These are phyloP conservation scores for Eupeodes luniger DNA, from an alignment of 2,888 invertebrate species.

Conservation along the genomic window DNA sequence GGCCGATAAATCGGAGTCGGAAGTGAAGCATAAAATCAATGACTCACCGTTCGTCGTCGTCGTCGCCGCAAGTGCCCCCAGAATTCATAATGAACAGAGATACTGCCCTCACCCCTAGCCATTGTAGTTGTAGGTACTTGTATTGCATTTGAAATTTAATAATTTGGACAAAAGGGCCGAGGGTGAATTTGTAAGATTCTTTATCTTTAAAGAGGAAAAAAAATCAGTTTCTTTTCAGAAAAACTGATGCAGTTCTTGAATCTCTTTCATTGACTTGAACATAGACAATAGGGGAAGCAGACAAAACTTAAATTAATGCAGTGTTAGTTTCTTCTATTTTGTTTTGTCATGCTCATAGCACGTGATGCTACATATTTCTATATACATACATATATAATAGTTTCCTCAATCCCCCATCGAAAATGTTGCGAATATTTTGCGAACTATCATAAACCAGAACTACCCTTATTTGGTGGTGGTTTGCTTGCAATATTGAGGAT, in stretches of 20 bases:
- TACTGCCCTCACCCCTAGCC: too few relatives aligned
- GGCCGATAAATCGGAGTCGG: slow-evolving; percentile 63
- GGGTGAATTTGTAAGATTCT: slow-evolving; percentile 38
- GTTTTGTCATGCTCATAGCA: slow-evolving; percentile 36
- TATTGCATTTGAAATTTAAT: slow-evolving; percentile 19
- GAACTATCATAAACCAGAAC: slow-evolving; percentile 7
- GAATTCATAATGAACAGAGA: slow-evolving; percentile 52
- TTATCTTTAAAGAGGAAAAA: slow-evolving; percentile 8
- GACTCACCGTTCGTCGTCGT: slow-evolving; percentile 42
- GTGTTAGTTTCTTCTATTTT: slow-evolving; percentile 7
- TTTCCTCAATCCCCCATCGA: background rate
- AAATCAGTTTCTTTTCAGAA: slow-evolving; percentile 12
- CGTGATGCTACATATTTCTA: slow-evolving; percentile 32
- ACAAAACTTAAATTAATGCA: slow-evolving; percentile 15
- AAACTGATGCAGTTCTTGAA: slow-evolving; percentile 45
- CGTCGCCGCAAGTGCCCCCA: slow-evolving; percentile 43
- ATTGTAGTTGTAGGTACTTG: background rate
- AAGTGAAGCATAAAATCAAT: slow-evolving; percentile 69
- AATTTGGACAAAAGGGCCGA: background rate
- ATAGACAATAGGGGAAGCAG: background rate
- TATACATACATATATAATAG: background rate
- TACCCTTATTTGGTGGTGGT: slow-evolving; percentile 20
- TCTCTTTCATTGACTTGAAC: background rate
- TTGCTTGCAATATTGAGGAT: background rate
- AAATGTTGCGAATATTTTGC: slow-evolving; percentile 53